Base-by-base conservation (phyloP, 2,113 vertebrate species). In the Thomomys bottae region DNA sequence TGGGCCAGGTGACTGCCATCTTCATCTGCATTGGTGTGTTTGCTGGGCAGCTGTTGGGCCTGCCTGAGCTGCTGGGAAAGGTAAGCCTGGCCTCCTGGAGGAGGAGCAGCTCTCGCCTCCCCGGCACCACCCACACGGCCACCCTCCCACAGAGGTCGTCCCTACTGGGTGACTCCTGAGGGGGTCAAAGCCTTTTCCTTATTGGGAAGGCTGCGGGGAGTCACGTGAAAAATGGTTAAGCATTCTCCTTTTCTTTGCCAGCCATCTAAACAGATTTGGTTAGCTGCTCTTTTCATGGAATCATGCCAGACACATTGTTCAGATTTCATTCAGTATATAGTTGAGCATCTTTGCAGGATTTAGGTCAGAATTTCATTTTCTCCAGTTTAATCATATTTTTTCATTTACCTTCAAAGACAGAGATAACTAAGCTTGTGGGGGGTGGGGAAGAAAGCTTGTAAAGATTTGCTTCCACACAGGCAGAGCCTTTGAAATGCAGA, bases 1-100 rank as follows among this genome's bases (percentile, higher is more conserved):
- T 99, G 80, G 99, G 99, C 45, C 99, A 99, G 96, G 98, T 99
- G 95, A 99, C 99, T 28, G 96, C 99, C 1, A 98, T 99, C 96
- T 98, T 99, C 96, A 99, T 99, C 97, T 99, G 99, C 90, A 75
- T 98, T 1, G 99, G 99, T 0, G 99, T 99, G 61, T 99, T 99
- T 82, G 80, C 77, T 2, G 99, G 99, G 70, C 99, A 99, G 96
- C 96, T 99, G 94, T 94, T 99, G 94, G 99, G 99, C 0, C 97
- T 99, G 64, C 99, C 99, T 0, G 98, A 99, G 97, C 98, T 99
- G 92, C 98, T 99, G 92, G 99, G 99, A 38, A 98, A 98, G 97
- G 99, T 99, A 92, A 97, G 99, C 97, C 77, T 23, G 73, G 89
- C 81, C 23, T 12, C 17, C 3, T 0, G 0, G 71, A 4, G 49